Base-by-base conservation (phyloP, 2,797 vertebrate species). In the Anabacerthia variegaticeps region DNA sequence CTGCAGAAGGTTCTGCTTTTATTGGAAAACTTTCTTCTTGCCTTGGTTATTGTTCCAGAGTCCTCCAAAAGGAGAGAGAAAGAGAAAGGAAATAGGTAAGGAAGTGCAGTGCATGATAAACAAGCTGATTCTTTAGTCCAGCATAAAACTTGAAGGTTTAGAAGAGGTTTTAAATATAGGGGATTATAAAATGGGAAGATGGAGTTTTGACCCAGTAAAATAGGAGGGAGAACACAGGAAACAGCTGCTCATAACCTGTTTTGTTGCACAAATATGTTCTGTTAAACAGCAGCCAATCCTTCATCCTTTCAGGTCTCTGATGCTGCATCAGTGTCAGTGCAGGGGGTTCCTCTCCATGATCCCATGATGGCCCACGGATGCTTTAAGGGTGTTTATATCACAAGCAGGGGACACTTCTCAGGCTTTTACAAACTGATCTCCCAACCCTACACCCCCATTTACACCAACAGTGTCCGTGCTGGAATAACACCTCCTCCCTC, bases 151-250 rank as follows among this genome's bases (percentile, higher is more conserved):
- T 58, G 52, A 2, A 15, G 41, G 61, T 89, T 87, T 96, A 84
- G 58, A 79, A 76, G 15, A 69, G 37, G 9, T 37, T 81, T 89
- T 84, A 91, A 80, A 90, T 72, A 72, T n/a, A 65, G 51, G 9
- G 73, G 61, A 88, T 85, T 84, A 84, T 84, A 76, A 96, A 97
- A 77, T 69, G 52, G 28, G 78, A 77, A 81, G 69, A 62, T 91
- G 69, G 79, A 85, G 54, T 51, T 48, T 52, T 46, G 74, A 65
- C 48, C 76, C 27, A 41, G 30, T 80, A 78, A 94, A 89, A 82
- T 18, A 81, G n/a, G 62, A 65, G 36, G 32, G 27, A 71, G 32
- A 79, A 46, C 20, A 51, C 3, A 39, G 61, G 44, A 78, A 88
- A 81, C 58, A 67, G 5, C 39, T 41, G 43, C 48, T 67, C 8